Conservation (phyloP, 2,113 vertebrate species). For the Neodontobutis hainanensis region DNA sequence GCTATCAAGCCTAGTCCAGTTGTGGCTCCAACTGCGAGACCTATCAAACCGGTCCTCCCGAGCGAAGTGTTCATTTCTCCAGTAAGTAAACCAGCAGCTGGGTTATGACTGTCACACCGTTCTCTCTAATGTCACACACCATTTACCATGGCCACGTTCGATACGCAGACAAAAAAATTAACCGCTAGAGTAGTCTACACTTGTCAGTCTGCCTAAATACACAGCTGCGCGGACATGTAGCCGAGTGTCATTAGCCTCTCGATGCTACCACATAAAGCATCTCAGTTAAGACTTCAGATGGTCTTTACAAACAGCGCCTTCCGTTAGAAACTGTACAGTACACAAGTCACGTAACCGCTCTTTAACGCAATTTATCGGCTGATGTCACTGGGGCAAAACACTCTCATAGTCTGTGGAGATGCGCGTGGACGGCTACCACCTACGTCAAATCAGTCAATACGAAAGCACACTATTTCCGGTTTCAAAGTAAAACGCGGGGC, state of each 20-base stretch:
- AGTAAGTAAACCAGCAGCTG: neutral
- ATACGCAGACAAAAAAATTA: neutral
- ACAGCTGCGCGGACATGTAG: conserved; percentile 3
- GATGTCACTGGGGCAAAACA: too few relatives aligned
- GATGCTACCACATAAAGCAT: neutral
- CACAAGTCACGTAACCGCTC: too few relatives aligned
- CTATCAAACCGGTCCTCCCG: conserved; percentile 64
- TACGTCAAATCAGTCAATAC: neutral
- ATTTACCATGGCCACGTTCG: neutral
- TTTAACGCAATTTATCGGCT: too few relatives aligned
- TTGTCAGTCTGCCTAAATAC: neutral
- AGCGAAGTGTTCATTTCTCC: conserved; percentile 48
- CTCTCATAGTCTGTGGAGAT: too few relatives aligned
- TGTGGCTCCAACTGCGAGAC: conserved; percentile 69
- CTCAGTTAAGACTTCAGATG: neutral
- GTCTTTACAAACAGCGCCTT: neutral
- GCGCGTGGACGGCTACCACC: neutral
- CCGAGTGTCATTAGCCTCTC: conserved; percentile 8
- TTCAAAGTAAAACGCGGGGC: neutral
- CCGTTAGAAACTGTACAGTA: neutral
- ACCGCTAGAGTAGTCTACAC: too few relatives aligned
- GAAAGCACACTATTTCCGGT: neutral
- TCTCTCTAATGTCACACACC: neutral
- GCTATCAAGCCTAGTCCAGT: conserved; percentile 70
- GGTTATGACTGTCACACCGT: neutral